A percentile compares a stretch with the other conserved stretches of the same genome.
phyloP scores from a whole-genome alignment of 1,140 invertebrate species.

The Panulirus ornatus region DNA sequence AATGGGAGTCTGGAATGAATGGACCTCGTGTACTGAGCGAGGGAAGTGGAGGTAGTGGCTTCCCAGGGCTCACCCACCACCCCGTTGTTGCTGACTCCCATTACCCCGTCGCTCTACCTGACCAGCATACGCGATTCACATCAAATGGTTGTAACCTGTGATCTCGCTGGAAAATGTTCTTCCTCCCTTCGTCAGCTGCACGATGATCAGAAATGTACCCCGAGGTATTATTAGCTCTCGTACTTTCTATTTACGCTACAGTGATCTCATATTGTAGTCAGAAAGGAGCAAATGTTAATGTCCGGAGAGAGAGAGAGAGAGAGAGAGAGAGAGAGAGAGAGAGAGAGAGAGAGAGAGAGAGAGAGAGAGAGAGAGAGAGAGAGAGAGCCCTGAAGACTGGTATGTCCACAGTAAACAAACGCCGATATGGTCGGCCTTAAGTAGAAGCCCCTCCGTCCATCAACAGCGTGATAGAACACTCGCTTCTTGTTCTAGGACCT shows the following conservation, averaged over 20 bases:
- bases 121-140: conserved; percentile 57
- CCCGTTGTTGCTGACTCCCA: conserved; percentile 18
- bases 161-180: conserved; percentile 49
- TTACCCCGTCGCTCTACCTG: conserved; percentile 62
- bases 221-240: background rate
- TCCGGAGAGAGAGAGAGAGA: background rate
- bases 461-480: background rate
- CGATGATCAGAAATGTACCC: background rate
- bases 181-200: conserved; percentile 1
- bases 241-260: background rate
- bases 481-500: too few relatives aligned
- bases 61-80: conserved; percentile 29
- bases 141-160: conserved; percentile 36
- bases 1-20: conserved; percentile 68
- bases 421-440: background rate
- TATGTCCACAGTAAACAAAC: background rate
- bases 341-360: conserved; percentile 4
- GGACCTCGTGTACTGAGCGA: conserved; percentile 69
- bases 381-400: background rate
- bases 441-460: background rate
- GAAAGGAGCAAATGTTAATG: background rate
- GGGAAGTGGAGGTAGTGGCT: conserved; percentile 33
- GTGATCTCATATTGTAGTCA: background rate
- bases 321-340: background rate
- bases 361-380: background rate